Percentiles rank a stretch among this genome's conserved stretches.
phyloP scores from a whole-genome alignment of 1,140 invertebrate genomes.

The Lepidurus packardi region DNA sequence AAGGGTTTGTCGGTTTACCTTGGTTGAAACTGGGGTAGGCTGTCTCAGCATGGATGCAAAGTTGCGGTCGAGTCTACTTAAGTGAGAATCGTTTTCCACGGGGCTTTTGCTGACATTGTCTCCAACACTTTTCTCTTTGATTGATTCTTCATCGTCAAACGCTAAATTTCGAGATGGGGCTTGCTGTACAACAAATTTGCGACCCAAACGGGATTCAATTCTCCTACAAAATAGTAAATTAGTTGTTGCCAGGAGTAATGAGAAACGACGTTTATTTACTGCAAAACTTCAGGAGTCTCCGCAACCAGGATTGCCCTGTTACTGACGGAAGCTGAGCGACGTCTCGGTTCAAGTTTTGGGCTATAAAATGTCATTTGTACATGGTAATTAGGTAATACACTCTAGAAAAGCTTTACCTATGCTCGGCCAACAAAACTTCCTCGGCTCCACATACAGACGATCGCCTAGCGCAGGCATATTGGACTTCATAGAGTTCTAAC shows the following conservation, averaged over 20 bases:
- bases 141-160: not conserved
- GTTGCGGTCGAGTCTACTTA: not conserved
- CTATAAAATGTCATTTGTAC: not conserved
- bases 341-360: not conserved
- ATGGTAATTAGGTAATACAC: not conserved
- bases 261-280: not conserved
- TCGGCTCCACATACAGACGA: not conserved
- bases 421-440: not conserved
- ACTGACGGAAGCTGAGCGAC: not conserved
- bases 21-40: not conserved
- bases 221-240: not conserved
- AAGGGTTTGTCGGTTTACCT: not conserved
- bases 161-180: not conserved
- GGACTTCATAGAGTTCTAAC: not conserved
- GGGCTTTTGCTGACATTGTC: not conserved
- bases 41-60: not conserved
- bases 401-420: not conserved
- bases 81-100: not conserved
- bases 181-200: not conserved
- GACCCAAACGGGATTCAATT: not conserved
- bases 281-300: slow-evolving; percentile 12
- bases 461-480: not conserved
- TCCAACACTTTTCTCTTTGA: not conserved
- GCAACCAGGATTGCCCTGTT: not conserved
- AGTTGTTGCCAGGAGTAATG: not conserved